Percentiles rank a stretch among this genome's conserved stretches.
These are phyloP conservation scores for Microtus montanus DNA, from an alignment of 2,113 vertebrate species.

Conservation along the genomic window DNA sequence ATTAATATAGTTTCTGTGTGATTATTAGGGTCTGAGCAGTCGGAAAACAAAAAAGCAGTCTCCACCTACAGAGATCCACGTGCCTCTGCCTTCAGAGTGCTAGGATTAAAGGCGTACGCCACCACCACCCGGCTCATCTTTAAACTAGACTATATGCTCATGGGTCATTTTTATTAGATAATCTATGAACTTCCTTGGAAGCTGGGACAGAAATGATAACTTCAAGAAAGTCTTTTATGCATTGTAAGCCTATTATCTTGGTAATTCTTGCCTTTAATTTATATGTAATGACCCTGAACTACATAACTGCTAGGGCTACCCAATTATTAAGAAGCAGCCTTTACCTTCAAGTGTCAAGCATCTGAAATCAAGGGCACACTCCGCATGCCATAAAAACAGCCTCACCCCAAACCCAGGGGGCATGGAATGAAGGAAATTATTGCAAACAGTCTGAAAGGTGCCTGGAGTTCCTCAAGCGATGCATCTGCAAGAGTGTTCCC, in stretches of 20 bases:
- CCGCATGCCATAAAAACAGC: conserved; percentile 55
- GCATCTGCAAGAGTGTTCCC: not conserved
- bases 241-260: conserved; percentile 50
- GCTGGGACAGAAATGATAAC: conserved; percentile 5
- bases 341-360: not conserved
- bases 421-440: conserved; percentile 8
- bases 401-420: conserved; percentile 5
- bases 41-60: too few relatives aligned
- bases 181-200: conserved; percentile 48
- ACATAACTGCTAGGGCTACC: not conserved
- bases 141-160: conserved; percentile 62
- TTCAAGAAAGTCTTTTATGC: conserved; percentile 40
- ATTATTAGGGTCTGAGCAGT: too few relatives aligned
- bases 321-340: conserved; percentile 49
- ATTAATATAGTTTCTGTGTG: too few relatives aligned
- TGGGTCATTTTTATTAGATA: conserved; percentile 61
- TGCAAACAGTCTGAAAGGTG: not conserved
- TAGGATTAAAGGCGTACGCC: too few relatives aligned
- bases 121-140: not conserved
- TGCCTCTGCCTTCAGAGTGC: too few relatives aligned
- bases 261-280: conserved; percentile 63
- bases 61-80: too few relatives aligned
- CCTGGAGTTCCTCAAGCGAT: not conserved
- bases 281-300: conserved; percentile 46
- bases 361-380: conserved; percentile 30